phyloP scores from a whole-genome alignment of 2,888 invertebrate species.

The Chalcosyrphus nemorum region DNA sequence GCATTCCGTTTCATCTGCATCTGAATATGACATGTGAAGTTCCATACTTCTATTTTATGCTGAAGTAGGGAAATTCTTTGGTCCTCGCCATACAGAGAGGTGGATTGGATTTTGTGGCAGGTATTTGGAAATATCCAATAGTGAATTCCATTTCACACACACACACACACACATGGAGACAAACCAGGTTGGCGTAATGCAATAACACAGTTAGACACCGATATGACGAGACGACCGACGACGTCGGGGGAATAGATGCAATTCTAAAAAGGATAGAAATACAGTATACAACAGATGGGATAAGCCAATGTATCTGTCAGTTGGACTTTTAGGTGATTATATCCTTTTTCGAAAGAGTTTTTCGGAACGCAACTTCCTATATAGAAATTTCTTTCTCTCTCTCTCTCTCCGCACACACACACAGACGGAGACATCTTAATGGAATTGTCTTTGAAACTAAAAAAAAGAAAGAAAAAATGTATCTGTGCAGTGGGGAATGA shows the following conservation, averaged over 20 bases:
- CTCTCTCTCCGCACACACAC: no score
- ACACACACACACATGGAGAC: slow-evolving; percentile 5
- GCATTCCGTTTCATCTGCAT: slow-evolving; percentile 51
- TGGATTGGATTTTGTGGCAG: neutral
- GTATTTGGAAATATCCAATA: slow-evolving; percentile 32
- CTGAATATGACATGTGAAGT: slow-evolving; percentile 18
- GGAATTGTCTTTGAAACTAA: slow-evolving; percentile 57
- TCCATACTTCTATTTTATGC: neutral
- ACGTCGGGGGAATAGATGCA: neutral
- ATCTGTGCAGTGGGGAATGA: slow-evolving; percentile 33
- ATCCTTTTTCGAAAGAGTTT: slow-evolving; percentile 41
- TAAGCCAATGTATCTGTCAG: slow-evolving; percentile 58
- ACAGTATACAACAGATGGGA: slow-evolving; percentile 28
- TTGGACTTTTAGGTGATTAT: slow-evolving; percentile 70
- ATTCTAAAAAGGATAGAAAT: neutral
- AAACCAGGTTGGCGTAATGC: slow-evolving; percentile 47
- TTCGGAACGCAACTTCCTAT: neutral
- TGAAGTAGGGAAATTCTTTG: slow-evolving; percentile 30
- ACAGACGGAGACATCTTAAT: slow-evolving; percentile 10
- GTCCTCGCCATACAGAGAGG: neutral
- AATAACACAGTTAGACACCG: slow-evolving; percentile 22
- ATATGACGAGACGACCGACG: neutral
- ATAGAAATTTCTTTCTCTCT: neutral
- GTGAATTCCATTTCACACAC: slow-evolving; percentile 27
- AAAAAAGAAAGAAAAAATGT: neutral